Conservation (phyloP, 1,140 invertebrate genomes). For the Tetragnatha versicolor region DNA sequence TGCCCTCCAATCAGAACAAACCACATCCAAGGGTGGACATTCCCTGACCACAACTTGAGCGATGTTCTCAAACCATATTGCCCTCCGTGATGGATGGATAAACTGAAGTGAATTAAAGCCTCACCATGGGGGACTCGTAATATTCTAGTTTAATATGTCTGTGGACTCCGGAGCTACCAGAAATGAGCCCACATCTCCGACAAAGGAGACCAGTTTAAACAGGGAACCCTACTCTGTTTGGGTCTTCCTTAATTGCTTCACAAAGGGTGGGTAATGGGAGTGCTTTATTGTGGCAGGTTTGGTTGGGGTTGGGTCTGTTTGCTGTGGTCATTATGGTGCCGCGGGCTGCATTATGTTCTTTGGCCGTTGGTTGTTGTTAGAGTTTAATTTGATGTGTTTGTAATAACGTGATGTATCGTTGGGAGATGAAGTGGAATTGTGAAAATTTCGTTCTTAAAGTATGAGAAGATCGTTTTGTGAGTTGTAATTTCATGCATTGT, state of each 20-base stretch:
- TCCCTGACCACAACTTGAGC: too few species aligned
- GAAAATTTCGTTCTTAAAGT: not conserved
- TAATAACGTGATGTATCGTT: not conserved
- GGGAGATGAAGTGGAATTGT: not conserved
- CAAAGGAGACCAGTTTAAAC: slow-evolving; percentile 11
- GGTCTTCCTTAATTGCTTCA: slow-evolving; percentile 1
- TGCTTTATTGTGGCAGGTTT: not conserved
- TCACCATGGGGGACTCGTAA: not conserved
- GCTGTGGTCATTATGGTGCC: not conserved
- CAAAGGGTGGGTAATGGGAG: not conserved
- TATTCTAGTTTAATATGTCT: not conserved
- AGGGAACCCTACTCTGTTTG: not conserved
- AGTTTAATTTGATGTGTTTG: not conserved
- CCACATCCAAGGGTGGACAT: too few species aligned
- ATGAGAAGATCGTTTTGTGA: too few species aligned
- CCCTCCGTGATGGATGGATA: not conserved
- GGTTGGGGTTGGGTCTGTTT: slow-evolving; percentile 1
- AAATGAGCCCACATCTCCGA: slow-evolving; percentile 16
- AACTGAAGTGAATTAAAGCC: slow-evolving; percentile 11
- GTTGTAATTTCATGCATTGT: too few species aligned
- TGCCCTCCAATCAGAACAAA: too few species aligned
- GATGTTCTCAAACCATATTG: too few species aligned
- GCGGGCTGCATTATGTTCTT: not conserved
- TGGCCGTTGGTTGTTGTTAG: not conserved
- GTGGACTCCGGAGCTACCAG: not conserved